Base-by-base conservation (phyloP, 2,888 invertebrate species). In the Adelognathus sp. region DNA sequence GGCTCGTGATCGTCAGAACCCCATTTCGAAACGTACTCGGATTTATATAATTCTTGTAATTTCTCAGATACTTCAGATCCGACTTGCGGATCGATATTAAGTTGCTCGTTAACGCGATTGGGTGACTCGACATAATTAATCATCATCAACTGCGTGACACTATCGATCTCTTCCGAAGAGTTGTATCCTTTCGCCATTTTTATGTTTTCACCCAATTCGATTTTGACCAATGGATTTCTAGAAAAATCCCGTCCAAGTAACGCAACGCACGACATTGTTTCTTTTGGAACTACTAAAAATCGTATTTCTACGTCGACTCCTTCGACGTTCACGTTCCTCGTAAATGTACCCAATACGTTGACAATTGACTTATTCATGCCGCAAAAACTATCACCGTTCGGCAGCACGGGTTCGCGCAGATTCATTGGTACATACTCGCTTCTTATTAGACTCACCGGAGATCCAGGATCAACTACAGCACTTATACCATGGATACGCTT, bases 401-500 rank as follows among this genome's bases (percentile, higher is more conserved):
- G 67, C 31, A 67, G 73, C n/a, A 74, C 54, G 27, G 73, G 77
- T 27, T 60, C 69, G 18, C n/a, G 61, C 6, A 67, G 54, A 44
- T 39, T 61, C 41, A 18, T 61, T n/a, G 67, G 77, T 52, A 69
- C 67, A 24, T 46, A 44, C 7, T 67, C 77, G 61, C 44, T 24
- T 61, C 36, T 61, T 27, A 78, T 74, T 0, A 74, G 24, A 78
- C 73, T 76, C 39, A 76, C 72, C 39, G 76, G 76, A n/a, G 71
- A 76, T n/a, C 76, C 63, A 7, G 71, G 64, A 67, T 73, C 77
- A 41, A 77, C 67, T 31, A 77, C 73, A 1, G 73, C 73, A 46
- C 50, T 72, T 71, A 76, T 29, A 11, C 70, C 31, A 33, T 76
- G 46, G 24, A 63, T 71, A 2, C 54, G 46, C 21, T 70, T 63